Conservation (phyloP, 2,888 invertebrate genomes). For the Dicranocentrus wangi region DNA sequence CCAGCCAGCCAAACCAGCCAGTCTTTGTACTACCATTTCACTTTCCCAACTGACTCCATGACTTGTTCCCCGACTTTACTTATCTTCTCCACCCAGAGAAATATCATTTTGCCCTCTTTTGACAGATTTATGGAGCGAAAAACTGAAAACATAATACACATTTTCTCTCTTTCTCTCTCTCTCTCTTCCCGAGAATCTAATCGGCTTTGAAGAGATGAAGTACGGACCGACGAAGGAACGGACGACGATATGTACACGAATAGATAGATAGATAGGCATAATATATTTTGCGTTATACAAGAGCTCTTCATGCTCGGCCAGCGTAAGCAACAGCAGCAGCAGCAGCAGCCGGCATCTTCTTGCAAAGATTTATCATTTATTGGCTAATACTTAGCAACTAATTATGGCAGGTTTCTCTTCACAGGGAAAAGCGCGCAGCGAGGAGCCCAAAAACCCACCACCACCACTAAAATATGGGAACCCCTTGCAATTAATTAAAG, state of each 20-base stretch:
- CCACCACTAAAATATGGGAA: too few species aligned
- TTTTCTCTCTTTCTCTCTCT: background rate
- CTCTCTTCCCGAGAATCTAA: conserved; percentile 3
- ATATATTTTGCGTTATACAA: too few species aligned
- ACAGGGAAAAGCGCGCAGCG: too few species aligned
- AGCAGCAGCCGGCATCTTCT: too few species aligned
- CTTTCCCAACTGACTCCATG: conserved; percentile 6
- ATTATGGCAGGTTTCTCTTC: background rate
- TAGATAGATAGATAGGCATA: too few species aligned
- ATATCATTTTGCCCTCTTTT: conserved; percentile 50
- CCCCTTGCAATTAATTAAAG: too few species aligned
- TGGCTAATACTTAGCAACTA: conserved; percentile 8
- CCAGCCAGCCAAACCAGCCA: too few species aligned
- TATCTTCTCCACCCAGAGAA: conserved; percentile 35
- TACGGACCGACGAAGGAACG: too few species aligned
- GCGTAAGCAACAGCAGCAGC: too few species aligned
- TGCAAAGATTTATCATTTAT: conserved; percentile 22
- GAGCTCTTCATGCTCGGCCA: too few species aligned
- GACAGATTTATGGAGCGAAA: conserved; percentile 58
- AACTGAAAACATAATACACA: conserved; percentile 44
- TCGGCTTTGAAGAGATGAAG: background rate
- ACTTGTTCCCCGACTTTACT: background rate
- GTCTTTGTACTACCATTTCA: conserved; percentile 41
- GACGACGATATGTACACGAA: too few species aligned
- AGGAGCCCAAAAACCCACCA: too few species aligned